Evolutionary conservation across 2,113 vertebrate genomes (phyloP).

Genomic region (Myotis brandtii): DNA sequence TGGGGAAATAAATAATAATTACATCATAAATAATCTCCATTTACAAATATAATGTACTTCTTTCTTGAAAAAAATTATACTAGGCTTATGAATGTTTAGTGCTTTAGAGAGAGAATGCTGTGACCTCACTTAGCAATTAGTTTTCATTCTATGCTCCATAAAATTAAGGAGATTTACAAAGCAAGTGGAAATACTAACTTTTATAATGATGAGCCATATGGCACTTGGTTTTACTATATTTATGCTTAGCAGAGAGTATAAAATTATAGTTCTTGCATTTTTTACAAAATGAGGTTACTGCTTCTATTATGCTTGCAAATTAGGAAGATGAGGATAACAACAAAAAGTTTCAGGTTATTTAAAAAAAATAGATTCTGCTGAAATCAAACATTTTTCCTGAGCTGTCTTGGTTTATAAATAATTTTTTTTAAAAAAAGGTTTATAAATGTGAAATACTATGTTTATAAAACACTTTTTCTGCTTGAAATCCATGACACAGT

Average conservation of each 20-base stretch:
- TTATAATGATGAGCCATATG: constrained; percentile 71
- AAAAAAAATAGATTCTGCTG: neutral
- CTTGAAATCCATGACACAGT: neutral
- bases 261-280: constrained; percentile 62
- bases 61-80: constrained; percentile 58
- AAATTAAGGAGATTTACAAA: constrained; percentile 76
- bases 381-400: neutral
- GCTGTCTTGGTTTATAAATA: neutral
- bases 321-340: constrained; percentile 19
- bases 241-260: constrained; percentile 67
- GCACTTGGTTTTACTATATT: constrained; percentile 66
- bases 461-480: neutral
- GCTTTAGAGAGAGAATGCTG: constrained; percentile 67
- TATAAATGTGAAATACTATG: neutral
- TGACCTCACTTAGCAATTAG: constrained; percentile 66
- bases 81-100: constrained; percentile 42
- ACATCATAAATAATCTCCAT: constrained; percentile 40
- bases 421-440: neutral
- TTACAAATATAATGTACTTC: constrained; percentile 66
- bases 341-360: constrained; percentile 11
- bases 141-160: constrained; percentile 70
- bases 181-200: constrained; percentile 71
- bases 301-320: constrained; percentile 54
- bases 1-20: constrained; percentile 60
- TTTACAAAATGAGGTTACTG: constrained; percentile 36